Percentiles rank a stretch among this genome's conserved stretches.
Evolutionary conservation across 2,113 vertebrate genomes (phyloP).

Genomic region (Petroica traversi): DNA sequence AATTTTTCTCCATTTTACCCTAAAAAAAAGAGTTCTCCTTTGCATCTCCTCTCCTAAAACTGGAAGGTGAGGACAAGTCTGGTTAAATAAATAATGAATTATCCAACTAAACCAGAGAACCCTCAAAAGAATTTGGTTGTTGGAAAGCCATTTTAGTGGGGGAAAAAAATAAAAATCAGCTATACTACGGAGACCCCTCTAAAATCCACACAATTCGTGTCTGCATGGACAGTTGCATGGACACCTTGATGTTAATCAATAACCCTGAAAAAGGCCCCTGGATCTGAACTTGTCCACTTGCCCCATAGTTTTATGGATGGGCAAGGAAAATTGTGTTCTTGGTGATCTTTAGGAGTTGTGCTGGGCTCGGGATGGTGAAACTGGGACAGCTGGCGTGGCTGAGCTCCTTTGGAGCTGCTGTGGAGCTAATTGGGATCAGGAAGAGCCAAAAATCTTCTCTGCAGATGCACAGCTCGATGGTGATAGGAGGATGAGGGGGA

Average conservation of each 20-base stretch:
- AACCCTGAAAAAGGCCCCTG: neutral
- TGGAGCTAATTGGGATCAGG: neutral
- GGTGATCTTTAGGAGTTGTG: neutral
- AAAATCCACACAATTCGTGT: neutral
- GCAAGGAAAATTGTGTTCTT: neutral
- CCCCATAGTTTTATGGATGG: neutral
- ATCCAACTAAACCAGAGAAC: neutral
- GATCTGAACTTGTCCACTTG: neutral
- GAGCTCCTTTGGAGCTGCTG: neutral
- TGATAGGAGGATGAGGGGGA: rapidly evolving
- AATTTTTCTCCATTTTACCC: neutral
- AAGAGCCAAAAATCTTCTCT: neutral
- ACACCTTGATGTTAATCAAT: neutral
- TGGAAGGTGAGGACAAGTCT: neutral
- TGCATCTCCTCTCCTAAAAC: neutral
- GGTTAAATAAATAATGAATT: neutral
- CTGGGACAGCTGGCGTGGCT: rapidly evolving
- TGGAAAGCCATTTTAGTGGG: neutral
- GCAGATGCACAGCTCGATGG: neutral
- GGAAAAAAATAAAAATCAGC: neutral
- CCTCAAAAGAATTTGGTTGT: neutral
- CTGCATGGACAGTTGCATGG: neutral
- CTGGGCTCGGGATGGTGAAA: rapidly evolving
- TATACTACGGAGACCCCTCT: neutral
- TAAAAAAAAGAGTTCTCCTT: neutral